Conservation (phyloP, 2,888 invertebrate genomes). For the Zaprionus lineosus region DNA sequence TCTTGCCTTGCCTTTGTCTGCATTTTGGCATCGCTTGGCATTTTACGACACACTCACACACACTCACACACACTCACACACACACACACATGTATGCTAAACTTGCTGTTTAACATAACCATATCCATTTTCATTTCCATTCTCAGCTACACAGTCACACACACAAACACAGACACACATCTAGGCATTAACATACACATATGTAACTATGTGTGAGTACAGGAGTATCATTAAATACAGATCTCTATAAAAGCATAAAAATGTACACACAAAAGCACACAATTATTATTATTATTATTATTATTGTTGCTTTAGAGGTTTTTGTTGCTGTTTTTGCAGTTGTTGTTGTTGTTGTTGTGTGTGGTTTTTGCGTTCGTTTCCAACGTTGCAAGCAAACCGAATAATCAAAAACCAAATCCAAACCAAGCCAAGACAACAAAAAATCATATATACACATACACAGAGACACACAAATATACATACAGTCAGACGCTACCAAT, state of each 20-base stretch:
- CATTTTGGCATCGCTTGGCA: conserved; percentile 40
- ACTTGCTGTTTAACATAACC: conserved; percentile 68
- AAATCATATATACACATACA: conserved; percentile 24
- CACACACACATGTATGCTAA: no score
- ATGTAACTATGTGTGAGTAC: conserved; percentile 10
- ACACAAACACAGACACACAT: conserved; percentile 19
- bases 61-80: no score
- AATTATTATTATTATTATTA: no score
- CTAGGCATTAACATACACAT: not conserved
- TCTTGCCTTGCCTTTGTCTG: conserved; percentile 38
- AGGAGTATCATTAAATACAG: conserved; percentile 74
- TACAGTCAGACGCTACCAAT: conserved; percentile 20
- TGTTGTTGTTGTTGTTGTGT: conserved; percentile 29
- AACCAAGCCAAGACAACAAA: conserved; percentile 35
- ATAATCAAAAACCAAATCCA: conserved; percentile 42
- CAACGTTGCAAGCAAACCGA: conserved; percentile 28
- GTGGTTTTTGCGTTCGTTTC: conserved; percentile 49
- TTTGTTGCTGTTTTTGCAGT: conserved; percentile 17
- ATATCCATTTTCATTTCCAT: conserved; percentile 54
- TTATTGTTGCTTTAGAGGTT: no score
- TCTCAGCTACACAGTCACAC: conserved; percentile 38
- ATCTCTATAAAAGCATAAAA: conserved; percentile 67
- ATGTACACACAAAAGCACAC: conserved; percentile 24
- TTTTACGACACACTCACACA: conserved; percentile 53
- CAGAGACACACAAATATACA: conserved; percentile 24